Evolutionary conservation across 30 jellyfish, hydroid and myxozoan genomes (phyloP).

Genomic region (Euphysa ruthae): DNA sequence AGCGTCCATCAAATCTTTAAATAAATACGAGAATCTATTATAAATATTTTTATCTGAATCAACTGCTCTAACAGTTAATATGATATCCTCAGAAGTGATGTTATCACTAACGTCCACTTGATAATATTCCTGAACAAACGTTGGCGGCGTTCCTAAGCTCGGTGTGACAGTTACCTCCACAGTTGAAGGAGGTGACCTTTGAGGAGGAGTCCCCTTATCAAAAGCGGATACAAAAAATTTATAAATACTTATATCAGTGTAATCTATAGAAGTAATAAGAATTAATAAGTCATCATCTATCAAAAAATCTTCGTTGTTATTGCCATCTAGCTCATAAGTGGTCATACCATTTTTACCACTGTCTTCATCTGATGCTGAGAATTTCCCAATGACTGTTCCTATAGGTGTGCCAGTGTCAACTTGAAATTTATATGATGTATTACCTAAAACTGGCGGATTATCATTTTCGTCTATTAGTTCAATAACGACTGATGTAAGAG

Average conservation of each 20-base stretch:
- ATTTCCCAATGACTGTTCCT: conserved; percentile 50
- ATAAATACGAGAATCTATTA: conserved; percentile 30
- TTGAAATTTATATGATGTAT: conserved; percentile 13
- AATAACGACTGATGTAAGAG: conserved; percentile 25
- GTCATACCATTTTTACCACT: conserved; percentile 31
- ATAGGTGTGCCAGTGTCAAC: conserved; percentile 42
- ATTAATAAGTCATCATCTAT: conserved; percentile 35
- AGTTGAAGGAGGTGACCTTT: conserved; percentile 5
- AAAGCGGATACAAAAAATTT: conserved; percentile 31
- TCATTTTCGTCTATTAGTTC: conserved; percentile 71
- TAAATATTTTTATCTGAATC: conserved; percentile 38
- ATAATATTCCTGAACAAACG: conserved; percentile 29
- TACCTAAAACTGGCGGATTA: conserved; percentile 45
- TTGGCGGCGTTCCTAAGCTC: conserved; percentile 69
- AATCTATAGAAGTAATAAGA: conserved; percentile 34
- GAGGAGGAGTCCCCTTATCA: conserved; percentile 50
- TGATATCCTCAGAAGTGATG: conserved; percentile 36
- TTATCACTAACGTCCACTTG: conserved; percentile 22
- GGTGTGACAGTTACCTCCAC: conserved; percentile 40
- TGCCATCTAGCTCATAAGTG: conserved; percentile 11
- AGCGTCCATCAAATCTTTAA: conserved; percentile 17
- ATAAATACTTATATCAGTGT: conserved; percentile 18
- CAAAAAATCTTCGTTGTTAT: conserved; percentile 7
- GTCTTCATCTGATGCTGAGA: conserved; percentile 62
- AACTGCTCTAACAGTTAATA: conserved; percentile 41